Evolutionary conservation across 2,888 invertebrate species (phyloP).

Genomic region (Tenthredo mesomela): DNA sequence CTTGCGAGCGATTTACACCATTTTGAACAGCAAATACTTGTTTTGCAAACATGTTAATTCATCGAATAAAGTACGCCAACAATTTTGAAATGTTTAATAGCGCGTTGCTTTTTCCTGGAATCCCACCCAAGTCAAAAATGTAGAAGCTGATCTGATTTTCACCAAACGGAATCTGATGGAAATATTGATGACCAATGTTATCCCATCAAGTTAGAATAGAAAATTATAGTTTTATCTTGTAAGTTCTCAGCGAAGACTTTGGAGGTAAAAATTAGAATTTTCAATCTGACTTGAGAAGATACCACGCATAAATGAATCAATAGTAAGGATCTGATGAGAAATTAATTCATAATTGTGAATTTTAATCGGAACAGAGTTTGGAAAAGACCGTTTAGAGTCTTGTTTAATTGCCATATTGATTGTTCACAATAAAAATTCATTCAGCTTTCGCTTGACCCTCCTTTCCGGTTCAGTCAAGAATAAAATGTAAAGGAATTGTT

Average conservation of each 20-base stretch:
- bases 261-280: no score
- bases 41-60: not conserved
- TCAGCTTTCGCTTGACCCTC: not conserved
- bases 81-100: not conserved
- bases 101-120: not conserved
- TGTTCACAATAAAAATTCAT: not conserved
- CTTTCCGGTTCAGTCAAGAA: not conserved
- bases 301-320: not conserved
- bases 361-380: not conserved
- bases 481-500: conserved; percentile 17
- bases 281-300: not conserved
- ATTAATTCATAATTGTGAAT: not conserved
- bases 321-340: not conserved
- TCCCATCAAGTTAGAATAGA: no score
- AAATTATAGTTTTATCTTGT: not conserved
- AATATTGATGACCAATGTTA: not conserved
- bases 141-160: not conserved
- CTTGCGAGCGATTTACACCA: not conserved
- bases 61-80: not conserved
- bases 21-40: not conserved
- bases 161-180: not conserved
- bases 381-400: not conserved
- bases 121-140: not conserved
- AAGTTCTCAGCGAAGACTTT: no score
- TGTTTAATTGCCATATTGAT: not conserved